Conservation (phyloP, 2,888 invertebrate genomes). For the Phyto melanocephala region DNA sequence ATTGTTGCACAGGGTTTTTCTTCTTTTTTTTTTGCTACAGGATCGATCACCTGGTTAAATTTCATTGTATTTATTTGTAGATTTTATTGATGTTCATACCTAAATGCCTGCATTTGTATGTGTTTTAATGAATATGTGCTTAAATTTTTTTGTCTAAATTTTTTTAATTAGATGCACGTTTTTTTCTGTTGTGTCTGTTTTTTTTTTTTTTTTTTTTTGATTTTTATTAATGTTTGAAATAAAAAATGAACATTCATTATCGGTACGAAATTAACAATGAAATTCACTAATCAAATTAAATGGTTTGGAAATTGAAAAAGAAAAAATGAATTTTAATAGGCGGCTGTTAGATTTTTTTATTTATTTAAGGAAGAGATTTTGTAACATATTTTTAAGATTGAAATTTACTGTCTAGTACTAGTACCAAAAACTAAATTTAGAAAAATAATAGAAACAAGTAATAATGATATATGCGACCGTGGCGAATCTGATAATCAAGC, state of each 20-base stretch:
- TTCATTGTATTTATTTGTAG: constrained; percentile 14
- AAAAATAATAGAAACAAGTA: no score
- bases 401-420: no score
- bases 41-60: constrained; percentile 57
- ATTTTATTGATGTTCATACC: background rate
- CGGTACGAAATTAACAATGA: constrained; percentile 10
- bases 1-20: constrained; percentile 12
- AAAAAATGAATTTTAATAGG: background rate
- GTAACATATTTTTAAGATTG: background rate
- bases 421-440: no score
- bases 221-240: background rate
- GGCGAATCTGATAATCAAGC: no score
- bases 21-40: background rate
- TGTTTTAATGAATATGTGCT: background rate
- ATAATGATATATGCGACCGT: no score
- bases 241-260: constrained; percentile 48
- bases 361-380: background rate
- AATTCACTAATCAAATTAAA: constrained; percentile 51
- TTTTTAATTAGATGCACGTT: constrained; percentile 53
- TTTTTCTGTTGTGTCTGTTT: background rate
- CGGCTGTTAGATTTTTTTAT: background rate
- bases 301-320: constrained; percentile 41
- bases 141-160: background rate
- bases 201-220: background rate
- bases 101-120: background rate